Base-by-base conservation (phyloP, 92 coral and sea anemone genomes). In the Palythoa grandis region DNA sequence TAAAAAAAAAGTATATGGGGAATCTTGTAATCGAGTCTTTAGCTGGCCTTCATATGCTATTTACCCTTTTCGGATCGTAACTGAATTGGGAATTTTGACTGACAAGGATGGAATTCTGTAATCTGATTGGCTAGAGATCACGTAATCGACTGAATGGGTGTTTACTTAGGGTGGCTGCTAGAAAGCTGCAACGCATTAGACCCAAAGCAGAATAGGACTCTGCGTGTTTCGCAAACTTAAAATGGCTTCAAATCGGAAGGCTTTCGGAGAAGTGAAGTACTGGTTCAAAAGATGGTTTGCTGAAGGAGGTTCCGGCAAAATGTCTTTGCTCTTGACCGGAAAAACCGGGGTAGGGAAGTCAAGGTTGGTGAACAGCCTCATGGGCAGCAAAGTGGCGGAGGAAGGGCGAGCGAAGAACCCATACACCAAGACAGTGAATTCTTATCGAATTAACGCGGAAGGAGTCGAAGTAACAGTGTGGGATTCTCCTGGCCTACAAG, bases 311-410 rank as follows among this genome's bases (percentile, higher is more conserved):
- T n/a, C 78, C 0, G 53, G 54, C 12, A 78, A 19, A 7, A 53
- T 56, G 3, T 29, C 71, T 20, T 1, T 88, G 19, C 79, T 90
- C 15, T 56, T 90, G 17, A 56, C 90, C 3, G 92, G 92, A 25
- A 90, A 90, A 48, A 90, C 86, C 38, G 90, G 90, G 22, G 92
- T 86, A 0, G 92, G 90, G 3, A 90, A 90, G 53, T 87, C 90
- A 11, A 82, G 74, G 12, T 82, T 90, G 12, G 92, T 87, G 0
- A 90, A 90, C 37, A 67, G 84, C 50, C 85, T 90, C 0, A 39
- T 90, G 25, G 90, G 92, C 4, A 43, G 8, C 40, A 6, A 23
- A 5, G 90, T 90, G 2, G 85, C 90, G 11, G 13, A 11, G 1
- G 92, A 82, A 82, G 86, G 92, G 7, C 74, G 35, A 14, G 53